These are phyloP conservation scores for Argopecten irradians DNA, from an alignment of 1,140 invertebrate genomes.

Conservation along the genomic window DNA sequence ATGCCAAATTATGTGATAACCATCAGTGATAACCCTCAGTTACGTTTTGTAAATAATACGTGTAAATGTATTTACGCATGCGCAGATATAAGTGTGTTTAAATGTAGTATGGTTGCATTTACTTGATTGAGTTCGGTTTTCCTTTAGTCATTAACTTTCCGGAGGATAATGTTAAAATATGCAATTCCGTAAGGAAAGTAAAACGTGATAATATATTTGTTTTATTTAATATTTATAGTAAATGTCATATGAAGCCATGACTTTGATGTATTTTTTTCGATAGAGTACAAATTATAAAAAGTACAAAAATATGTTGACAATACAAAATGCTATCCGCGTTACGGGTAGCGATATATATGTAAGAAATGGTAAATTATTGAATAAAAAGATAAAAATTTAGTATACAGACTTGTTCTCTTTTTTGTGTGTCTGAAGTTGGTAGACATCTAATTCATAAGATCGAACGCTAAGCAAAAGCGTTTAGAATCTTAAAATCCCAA, in stretches of 20 bases:
- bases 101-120: neutral
- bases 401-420: too few relatives aligned
- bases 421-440: too few relatives aligned
- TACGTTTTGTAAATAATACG: neutral
- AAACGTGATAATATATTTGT: neutral
- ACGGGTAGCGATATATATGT: neutral
- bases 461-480: too few relatives aligned
- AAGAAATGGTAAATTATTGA: neutral
- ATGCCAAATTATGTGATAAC: neutral
- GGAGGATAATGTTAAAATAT: neutral
- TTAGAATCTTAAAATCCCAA: neutral
- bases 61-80: conserved; percentile 22
- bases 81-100: conserved; percentile 11
- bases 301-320: neutral
- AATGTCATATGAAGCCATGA: neutral
- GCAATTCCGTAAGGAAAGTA: neutral
- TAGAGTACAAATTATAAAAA: neutral
- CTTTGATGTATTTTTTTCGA: neutral
- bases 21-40: too few relatives aligned
- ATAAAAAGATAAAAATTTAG: neutral
- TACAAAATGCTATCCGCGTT: neutral
- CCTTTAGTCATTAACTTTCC: neutral
- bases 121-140: neutral
- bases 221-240: conserved; percentile 4
- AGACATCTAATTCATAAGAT: too few relatives aligned